Percentiles rank a stretch among this genome's conserved stretches.
phyloP scores from a whole-genome alignment of 2,113 vertebrate genomes.

The Budorcas taxicolor region DNA sequence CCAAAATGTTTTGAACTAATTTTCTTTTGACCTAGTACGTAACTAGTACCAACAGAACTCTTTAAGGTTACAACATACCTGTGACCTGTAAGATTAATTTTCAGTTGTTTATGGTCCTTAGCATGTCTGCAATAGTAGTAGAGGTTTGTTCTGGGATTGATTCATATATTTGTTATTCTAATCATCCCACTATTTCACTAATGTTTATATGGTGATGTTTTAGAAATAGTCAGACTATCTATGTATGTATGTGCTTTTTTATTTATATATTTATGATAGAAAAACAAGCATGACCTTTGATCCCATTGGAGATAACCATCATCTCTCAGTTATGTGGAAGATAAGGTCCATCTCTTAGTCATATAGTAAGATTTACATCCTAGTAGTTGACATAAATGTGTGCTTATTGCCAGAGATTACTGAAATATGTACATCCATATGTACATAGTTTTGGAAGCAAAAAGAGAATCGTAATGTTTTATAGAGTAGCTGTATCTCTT shows the following conservation, averaged over 20 bases:
- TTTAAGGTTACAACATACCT: not conserved
- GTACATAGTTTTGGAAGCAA: not conserved
- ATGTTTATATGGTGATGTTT: not conserved
- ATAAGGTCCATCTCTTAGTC: constrained; percentile 30
- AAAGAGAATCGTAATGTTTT: not conserved
- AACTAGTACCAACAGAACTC: not conserved
- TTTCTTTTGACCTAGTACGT: not conserved
- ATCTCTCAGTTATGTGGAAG: constrained; percentile 36
- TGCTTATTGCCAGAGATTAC: not conserved
- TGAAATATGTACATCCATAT: not conserved
- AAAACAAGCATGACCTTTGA: constrained; percentile 50
- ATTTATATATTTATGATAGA: not conserved
- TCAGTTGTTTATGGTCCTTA: not conserved
- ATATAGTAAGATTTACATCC: not conserved
- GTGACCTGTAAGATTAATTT: not conserved
- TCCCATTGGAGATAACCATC: constrained; percentile 38
- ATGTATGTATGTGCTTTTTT: not conserved
- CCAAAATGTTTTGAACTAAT: not conserved
- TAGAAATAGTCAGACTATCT: not conserved
- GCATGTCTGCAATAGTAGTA: not conserved
- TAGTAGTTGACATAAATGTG: not conserved
- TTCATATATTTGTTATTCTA: not conserved
- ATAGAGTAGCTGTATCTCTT: not conserved
- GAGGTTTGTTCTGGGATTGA: not conserved
- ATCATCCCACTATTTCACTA: not conserved